Percentiles rank a stretch among this genome's conserved stretches.
Evolutionary conservation across 2,113 vertebrate genomes (phyloP).

Genomic region (Machaerirhynchus nigripectus): DNA sequence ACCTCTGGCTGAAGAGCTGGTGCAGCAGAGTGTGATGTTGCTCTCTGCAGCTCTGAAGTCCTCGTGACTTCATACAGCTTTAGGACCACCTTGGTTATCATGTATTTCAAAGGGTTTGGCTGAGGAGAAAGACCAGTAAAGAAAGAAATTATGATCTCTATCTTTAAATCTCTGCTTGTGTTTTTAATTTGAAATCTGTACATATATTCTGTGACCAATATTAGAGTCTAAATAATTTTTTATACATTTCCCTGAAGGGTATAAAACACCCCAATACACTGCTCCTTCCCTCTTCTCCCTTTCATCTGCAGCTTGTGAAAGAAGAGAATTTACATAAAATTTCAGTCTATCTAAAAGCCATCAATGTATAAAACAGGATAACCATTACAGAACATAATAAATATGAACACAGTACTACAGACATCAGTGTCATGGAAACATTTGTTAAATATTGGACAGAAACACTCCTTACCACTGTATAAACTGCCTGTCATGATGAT

Average conservation of each 20-base stretch:
- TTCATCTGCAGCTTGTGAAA: background rate
- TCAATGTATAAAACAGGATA: conserved; percentile 47
- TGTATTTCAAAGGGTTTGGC: background rate
- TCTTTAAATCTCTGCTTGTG: background rate
- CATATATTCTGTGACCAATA: background rate
- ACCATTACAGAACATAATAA: conserved; percentile 50
- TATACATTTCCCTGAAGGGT: background rate
- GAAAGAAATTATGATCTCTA: background rate
- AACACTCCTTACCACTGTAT: conserved; percentile 54
- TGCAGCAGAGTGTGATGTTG: background rate
- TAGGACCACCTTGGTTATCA: background rate
- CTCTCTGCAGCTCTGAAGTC: background rate
- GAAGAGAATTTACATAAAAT: background rate
- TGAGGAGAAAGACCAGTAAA: background rate
- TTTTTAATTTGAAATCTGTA: background rate
- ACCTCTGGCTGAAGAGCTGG: background rate
- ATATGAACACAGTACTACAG: conserved; percentile 57
- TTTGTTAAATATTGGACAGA: conserved; percentile 56
- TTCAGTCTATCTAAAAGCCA: conserved; percentile 53
- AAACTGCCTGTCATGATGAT: conserved; percentile 38
- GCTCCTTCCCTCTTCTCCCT: background rate
- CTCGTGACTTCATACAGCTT: background rate
- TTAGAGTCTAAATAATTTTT: conserved; percentile 22
- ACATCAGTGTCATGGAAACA: conserved; percentile 46
- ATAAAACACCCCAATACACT: background rate